These are phyloP conservation scores for Drosophila nebulosa DNA, from an alignment of 1,140 invertebrate species.

Conservation along the genomic window DNA sequence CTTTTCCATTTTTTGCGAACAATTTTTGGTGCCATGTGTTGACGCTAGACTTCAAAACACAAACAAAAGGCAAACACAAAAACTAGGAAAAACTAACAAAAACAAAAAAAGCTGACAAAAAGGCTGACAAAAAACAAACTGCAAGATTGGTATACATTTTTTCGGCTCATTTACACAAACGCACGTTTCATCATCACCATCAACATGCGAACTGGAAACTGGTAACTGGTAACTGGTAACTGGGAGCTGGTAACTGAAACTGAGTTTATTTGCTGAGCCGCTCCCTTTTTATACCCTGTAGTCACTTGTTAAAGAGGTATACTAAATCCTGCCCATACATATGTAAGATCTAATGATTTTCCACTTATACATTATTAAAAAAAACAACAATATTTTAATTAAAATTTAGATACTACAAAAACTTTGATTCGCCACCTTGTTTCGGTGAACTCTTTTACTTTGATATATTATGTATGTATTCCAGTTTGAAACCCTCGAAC, in stretches of 20 bases:
- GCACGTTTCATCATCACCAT: slow-evolving; percentile 43
- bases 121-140: slow-evolving; percentile 43
- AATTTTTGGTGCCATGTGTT: slow-evolving; percentile 46
- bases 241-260: neutral
- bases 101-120: slow-evolving; percentile 48
- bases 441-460: too few species aligned
- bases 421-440: too few species aligned
- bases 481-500: too few species aligned
- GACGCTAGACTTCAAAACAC: slow-evolving; percentile 55
- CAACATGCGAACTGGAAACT: neutral
- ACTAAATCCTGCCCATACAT: too few species aligned
- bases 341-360: too few species aligned
- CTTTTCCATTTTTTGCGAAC: neutral
- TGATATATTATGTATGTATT: too few species aligned
- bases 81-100: slow-evolving; percentile 34
- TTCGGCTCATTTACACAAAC: slow-evolving; percentile 65
- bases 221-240: neutral
- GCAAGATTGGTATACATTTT: slow-evolving; percentile 7
- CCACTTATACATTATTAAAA: too few species aligned
- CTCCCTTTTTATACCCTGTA: slow-evolving; percentile 27
- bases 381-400: too few species aligned
- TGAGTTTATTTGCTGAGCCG: slow-evolving; percentile 9
- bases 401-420: too few species aligned
- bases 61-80: slow-evolving; percentile 49
- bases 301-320: too few species aligned